Percentiles rank a stretch among this genome's conserved stretches.
These are phyloP conservation scores for Heterocephalus glaber DNA, from an alignment of 2,113 vertebrate genomes.

Conservation along the genomic window DNA sequence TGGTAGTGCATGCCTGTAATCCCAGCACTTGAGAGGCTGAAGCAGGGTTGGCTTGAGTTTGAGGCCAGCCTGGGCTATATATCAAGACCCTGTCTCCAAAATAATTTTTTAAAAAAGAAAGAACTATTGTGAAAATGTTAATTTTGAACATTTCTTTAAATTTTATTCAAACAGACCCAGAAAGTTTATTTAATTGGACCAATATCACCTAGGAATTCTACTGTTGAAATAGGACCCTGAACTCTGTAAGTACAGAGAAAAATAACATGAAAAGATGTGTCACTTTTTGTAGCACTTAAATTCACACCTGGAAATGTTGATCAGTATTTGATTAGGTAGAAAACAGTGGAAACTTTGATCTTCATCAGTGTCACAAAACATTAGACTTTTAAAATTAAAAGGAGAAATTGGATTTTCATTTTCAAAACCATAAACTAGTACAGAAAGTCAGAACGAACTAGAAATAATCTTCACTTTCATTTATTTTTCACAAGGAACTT, in stretches of 20 bases:
- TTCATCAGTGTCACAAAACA: constrained; percentile 1
- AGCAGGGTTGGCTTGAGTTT: neutral
- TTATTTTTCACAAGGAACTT: neutral
- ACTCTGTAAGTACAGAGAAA: constrained; percentile 24
- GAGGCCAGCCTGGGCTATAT: neutral
- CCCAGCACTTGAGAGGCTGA: neutral
- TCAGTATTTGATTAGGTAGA: neutral
- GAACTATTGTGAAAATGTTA: neutral
- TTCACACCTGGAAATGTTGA: neutral
- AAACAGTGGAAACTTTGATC: neutral
- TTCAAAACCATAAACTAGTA: constrained; percentile 32
- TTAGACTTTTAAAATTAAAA: constrained; percentile 14
- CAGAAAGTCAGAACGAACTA: neutral
- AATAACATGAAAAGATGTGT: neutral
- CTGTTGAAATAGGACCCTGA: neutral
- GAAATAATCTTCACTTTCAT: constrained; percentile 26
- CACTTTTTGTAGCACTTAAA: neutral
- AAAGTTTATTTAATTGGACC: constrained; percentile 14
- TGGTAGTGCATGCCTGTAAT: neutral
- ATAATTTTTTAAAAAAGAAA: neutral
- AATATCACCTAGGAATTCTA: neutral
- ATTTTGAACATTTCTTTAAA: neutral
- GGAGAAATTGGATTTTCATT: constrained; percentile 31
- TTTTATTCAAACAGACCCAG: neutral
- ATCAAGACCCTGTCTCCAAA: neutral